Conservation (phyloP, 2,888 invertebrate genomes). For the Empis livida region DNA sequence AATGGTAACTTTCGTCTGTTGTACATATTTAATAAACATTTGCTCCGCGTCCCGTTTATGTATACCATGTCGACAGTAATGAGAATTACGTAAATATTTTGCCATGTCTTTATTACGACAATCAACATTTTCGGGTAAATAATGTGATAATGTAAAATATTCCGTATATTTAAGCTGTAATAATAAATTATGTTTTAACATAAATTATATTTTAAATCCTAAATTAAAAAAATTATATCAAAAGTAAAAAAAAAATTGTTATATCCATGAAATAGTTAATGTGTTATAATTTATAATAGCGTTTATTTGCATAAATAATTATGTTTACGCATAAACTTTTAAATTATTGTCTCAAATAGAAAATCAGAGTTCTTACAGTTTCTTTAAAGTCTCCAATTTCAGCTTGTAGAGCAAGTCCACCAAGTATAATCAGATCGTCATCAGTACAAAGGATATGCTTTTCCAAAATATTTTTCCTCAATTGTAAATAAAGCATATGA, state of each 20-base stretch:
- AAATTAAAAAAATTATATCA: neutral
- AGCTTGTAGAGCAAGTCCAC: slow-evolving; percentile 68
- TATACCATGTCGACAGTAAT: slow-evolving; percentile 44
- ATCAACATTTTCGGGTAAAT: slow-evolving; percentile 53
- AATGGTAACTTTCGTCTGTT: slow-evolving; percentile 56
- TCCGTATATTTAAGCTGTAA: slow-evolving; percentile 37
- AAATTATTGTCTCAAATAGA: no score
- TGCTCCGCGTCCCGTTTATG: slow-evolving; percentile 54
- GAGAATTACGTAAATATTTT: slow-evolving; percentile 28
- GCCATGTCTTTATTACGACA: slow-evolving; percentile 38
- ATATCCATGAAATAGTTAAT: neutral
- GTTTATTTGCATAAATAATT: neutral
- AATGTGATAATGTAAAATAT: slow-evolving; percentile 71
- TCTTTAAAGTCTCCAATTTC: slow-evolving; percentile 66
- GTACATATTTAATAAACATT: slow-evolving; percentile 55
- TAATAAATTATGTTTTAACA: neutral
- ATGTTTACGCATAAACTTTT: neutral
- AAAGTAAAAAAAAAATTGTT: neutral
- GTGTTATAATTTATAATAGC: neutral
- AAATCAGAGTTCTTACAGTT: no score
- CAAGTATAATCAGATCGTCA: slow-evolving; percentile 54
- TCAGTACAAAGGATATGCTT: slow-evolving; percentile 59
- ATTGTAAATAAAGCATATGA: slow-evolving; percentile 67
- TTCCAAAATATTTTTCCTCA: slow-evolving; percentile 65
- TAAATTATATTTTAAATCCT: no score